Evolutionary conservation across 2,888 invertebrate genomes (phyloP).

Genomic region (Ornithoptera priamus): DNA sequence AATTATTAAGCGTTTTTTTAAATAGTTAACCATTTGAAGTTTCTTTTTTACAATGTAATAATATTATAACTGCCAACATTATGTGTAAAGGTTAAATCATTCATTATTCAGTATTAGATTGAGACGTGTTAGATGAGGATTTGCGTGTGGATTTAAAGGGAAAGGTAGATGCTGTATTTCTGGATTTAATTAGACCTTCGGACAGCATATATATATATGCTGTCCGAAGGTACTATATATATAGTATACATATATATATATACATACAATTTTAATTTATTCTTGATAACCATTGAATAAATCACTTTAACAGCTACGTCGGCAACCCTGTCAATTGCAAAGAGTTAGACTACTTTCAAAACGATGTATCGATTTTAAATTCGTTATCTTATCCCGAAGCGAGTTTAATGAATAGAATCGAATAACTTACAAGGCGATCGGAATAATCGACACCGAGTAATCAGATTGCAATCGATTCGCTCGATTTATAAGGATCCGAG

Average conservation of each 20-base stretch:
- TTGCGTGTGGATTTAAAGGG: constrained; percentile 83
- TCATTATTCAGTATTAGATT: no score
- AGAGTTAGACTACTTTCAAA: constrained; percentile 55
- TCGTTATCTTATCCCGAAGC: constrained; percentile 62
- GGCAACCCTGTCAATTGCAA: constrained; percentile 22
- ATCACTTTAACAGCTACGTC: neutral
- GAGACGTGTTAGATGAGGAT: constrained; percentile 94
- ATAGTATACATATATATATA: no score
- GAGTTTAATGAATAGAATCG: constrained; percentile 74
- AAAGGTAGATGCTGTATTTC: no score
- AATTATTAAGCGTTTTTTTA: no score
- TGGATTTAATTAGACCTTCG: no score
- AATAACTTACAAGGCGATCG: constrained; percentile 73
- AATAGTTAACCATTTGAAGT: no score
- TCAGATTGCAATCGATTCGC: constrained; percentile 70
- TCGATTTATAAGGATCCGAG: constrained; percentile 73
- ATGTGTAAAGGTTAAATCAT: no score
- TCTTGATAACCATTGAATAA: neutral
- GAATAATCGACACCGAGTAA: constrained; percentile 76
- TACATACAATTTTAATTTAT: no score
- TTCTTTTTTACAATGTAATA: no score
- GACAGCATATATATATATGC: no score
- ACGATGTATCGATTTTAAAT: constrained; percentile 66
- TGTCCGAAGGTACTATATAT: no score
- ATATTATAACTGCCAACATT: no score